Evolutionary conservation across 2,888 invertebrate species (phyloP).

Genomic region (Apotomis betuletana): DNA sequence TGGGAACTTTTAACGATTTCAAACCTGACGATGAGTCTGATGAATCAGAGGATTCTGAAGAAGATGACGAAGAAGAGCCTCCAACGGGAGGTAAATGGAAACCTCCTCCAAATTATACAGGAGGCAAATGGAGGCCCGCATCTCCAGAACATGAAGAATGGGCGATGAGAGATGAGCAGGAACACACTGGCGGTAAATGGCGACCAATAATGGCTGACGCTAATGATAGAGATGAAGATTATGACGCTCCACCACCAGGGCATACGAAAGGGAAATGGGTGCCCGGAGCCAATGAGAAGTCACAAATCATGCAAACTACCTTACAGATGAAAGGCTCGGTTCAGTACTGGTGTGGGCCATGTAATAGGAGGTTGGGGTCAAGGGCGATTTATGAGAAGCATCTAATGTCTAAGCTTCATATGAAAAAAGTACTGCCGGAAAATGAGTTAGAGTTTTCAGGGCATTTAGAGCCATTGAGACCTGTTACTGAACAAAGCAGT

Average conservation of each 20-base stretch:
- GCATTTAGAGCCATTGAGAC: slow-evolving; percentile 66
- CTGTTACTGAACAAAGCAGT: slow-evolving; percentile 55
- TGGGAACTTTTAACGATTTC: slow-evolving; percentile 70
- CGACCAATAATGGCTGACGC: slow-evolving; percentile 73
- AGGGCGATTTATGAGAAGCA: slow-evolving; percentile 90
- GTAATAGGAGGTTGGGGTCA: slow-evolving; percentile 89
- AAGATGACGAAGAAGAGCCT: slow-evolving; percentile 81
- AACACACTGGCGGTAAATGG: slow-evolving; percentile 87
- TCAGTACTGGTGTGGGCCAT: slow-evolving; percentile 92
- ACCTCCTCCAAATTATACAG: slow-evolving; percentile 82
- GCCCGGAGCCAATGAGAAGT: slow-evolving; percentile 85
- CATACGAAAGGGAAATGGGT: slow-evolving; percentile 93
- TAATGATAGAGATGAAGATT: slow-evolving; percentile 77
- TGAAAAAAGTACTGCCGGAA: slow-evolving; percentile 86
- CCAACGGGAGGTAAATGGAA: slow-evolving; percentile 90
- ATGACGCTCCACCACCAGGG: slow-evolving; percentile 85
- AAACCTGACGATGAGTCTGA: slow-evolving; percentile 79
- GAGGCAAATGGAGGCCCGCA: slow-evolving; percentile 77
- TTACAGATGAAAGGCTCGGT: slow-evolving; percentile 80
- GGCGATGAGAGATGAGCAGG: slow-evolving; percentile 77
- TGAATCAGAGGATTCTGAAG: slow-evolving; percentile 84
- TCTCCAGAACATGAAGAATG: slow-evolving; percentile 82
- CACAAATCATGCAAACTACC: slow-evolving; percentile 81
- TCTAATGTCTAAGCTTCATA: slow-evolving; percentile 88
- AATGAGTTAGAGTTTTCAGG: slow-evolving; percentile 87